Conservation (phyloP, 2,888 invertebrate species). For the Orthonychiurus folsomi region DNA sequence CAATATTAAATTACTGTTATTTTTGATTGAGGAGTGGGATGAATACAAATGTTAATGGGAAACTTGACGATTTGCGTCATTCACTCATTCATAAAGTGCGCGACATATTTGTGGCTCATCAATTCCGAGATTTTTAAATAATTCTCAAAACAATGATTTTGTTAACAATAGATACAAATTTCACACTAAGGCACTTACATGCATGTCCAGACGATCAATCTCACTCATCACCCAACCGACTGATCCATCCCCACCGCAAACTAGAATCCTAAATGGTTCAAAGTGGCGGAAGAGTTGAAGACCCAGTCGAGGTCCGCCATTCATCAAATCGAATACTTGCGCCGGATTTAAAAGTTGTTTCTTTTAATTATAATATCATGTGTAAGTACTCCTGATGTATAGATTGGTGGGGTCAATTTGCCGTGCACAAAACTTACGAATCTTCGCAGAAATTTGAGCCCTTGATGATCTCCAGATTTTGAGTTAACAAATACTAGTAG, state of each 20-base stretch:
- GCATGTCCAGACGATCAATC: slow-evolving; percentile 88
- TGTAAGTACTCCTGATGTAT: no score
- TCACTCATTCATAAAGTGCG: no score
- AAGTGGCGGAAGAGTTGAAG: slow-evolving; percentile 86
- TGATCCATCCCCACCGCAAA: slow-evolving; percentile 95
- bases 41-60: no score
- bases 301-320: slow-evolving; percentile 53
- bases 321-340: slow-evolving; percentile 94
- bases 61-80: no score
- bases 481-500: slow-evolving; percentile 95
- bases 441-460: slow-evolving; percentile 85
- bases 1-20: no score
- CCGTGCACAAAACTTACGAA: slow-evolving; percentile 51
- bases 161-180: no score
- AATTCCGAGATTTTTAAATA: no score
- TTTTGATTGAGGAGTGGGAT: no score
- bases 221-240: slow-evolving; percentile 97
- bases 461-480: slow-evolving; percentile 96
- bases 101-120: no score
- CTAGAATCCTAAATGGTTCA: slow-evolving; percentile 88
- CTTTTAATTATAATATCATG: background rate
- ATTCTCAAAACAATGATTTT: no score
- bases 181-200: slow-evolving; percentile 65
- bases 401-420: no score
- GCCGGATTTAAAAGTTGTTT: slow-evolving; percentile 92